phyloP scores from a whole-genome alignment of 2,888 invertebrate genomes.

The Oegoconia quadripuncta region DNA sequence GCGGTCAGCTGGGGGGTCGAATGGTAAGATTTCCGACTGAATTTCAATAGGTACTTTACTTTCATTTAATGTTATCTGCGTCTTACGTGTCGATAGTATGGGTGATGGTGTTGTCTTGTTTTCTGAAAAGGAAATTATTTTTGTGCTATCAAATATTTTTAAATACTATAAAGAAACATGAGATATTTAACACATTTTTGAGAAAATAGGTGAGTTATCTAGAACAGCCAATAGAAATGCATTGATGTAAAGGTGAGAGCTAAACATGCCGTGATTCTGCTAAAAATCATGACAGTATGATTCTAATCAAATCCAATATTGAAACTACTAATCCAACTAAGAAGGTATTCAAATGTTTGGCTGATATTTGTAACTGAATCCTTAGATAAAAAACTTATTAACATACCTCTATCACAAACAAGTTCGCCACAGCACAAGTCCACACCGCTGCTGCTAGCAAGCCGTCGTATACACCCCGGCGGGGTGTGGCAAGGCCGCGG shows the following conservation, averaged over 20 bases:
- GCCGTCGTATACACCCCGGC: conserved; percentile 32
- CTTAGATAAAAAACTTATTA: too few relatives aligned
- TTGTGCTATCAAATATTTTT: not conserved
- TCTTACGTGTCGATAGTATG: conserved; percentile 24
- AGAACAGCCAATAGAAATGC: too few relatives aligned
- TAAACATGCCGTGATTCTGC: too few relatives aligned
- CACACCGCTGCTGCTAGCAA: conserved; percentile 21
- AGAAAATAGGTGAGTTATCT: too few relatives aligned
- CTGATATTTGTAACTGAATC: too few relatives aligned
- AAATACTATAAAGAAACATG: not conserved
- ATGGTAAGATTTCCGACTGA: conserved; percentile 10
- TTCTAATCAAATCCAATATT: too few relatives aligned
- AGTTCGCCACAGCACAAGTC: conserved; percentile 61
- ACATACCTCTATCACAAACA: conserved; percentile 49
- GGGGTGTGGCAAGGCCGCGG: conserved; percentile 43
- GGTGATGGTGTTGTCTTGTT: conserved; percentile 32
- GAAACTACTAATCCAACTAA: too few relatives aligned
- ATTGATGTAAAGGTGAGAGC: too few relatives aligned
- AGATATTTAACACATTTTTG: too few relatives aligned
- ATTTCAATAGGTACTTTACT: conserved; percentile 15
- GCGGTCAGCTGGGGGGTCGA: conserved; percentile 11
- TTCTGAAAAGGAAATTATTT: conserved; percentile 35
- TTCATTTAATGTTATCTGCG: conserved; percentile 17
- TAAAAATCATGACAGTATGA: too few relatives aligned
- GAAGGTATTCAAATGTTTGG: too few relatives aligned